These are phyloP conservation scores for Thermophis baileyi DNA, from an alignment of 2,113 vertebrate genomes.

Conservation along the genomic window DNA sequence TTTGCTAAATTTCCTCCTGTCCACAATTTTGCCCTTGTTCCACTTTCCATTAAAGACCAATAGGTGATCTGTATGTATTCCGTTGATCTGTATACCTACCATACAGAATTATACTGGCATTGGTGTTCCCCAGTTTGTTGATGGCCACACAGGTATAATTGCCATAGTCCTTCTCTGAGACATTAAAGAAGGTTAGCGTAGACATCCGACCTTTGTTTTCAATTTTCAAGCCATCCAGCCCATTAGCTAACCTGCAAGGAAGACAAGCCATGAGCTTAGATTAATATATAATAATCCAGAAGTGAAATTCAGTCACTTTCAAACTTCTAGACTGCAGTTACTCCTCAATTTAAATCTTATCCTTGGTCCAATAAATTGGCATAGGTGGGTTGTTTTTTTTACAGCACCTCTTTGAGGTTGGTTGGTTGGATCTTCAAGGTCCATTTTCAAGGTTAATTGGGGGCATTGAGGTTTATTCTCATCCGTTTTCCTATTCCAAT, in stretches of 20 bases:
- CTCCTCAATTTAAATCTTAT: background rate
- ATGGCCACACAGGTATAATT: conserved; percentile 97
- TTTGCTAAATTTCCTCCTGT: background rate
- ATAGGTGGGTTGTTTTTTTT: background rate
- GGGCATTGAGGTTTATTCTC: too few species aligned
- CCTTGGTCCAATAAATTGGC: background rate
- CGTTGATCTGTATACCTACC: conserved; percentile 73
- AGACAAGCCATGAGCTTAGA: fast-evolving
- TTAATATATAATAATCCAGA: background rate
- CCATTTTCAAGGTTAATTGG: background rate
- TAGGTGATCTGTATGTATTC: background rate
- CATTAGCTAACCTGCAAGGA: conserved; percentile 80
- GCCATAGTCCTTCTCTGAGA: conserved; percentile 98
- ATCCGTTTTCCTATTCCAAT: background rate
- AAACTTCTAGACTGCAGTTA: background rate
- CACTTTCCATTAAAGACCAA: background rate
- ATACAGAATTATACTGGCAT: conserved; percentile 94
- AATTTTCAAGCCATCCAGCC: conserved; percentile 86
- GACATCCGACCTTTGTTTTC: conserved; percentile 93
- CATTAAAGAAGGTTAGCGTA: conserved; percentile 93
- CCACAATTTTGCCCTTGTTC: background rate
- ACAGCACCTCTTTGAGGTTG: background rate
- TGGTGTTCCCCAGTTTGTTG: conserved; percentile 92
- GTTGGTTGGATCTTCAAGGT: background rate
- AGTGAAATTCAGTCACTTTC: background rate